A percentile compares a stretch with the other conserved stretches of the same genome.
phyloP scores from a whole-genome alignment of 2,113 vertebrate genomes.

The Callithrix jacchus region DNA sequence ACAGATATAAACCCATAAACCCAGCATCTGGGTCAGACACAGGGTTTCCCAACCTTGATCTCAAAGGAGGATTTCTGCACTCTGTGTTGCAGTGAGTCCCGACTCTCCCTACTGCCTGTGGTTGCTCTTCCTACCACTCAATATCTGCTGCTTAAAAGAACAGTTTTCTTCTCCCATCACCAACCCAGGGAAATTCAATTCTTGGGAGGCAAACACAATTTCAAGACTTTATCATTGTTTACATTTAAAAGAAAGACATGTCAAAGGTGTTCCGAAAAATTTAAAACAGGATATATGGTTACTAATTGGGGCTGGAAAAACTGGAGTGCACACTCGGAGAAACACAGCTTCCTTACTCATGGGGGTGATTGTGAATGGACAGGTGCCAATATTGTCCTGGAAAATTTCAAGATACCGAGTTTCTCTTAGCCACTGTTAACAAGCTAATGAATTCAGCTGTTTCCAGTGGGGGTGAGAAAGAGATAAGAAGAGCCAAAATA shows the following conservation, averaged over 20 bases:
- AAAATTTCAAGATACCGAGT: not conserved
- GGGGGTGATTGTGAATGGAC: not conserved
- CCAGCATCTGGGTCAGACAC: not conserved
- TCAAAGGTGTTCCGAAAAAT: not conserved
- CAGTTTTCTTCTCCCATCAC: not conserved
- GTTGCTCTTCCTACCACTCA: too few relatives aligned
- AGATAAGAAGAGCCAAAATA: not conserved
- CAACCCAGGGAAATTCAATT: not conserved
- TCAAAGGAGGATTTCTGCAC: not conserved
- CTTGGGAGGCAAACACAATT: not conserved
- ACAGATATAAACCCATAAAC: not conserved
- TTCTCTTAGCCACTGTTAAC: not conserved
- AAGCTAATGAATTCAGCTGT: not conserved
- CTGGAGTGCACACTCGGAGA: not conserved
- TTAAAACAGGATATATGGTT: not conserved
- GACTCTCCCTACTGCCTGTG: not conserved
- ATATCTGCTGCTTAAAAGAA: not conserved
- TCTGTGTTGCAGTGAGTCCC: not conserved
- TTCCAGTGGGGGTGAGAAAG: not conserved
- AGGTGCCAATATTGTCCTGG: not conserved
- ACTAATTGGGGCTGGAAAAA: not conserved
- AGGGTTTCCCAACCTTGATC: not conserved
- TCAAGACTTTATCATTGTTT: not conserved
- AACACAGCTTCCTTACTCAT: not conserved
- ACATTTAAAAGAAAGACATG: not conserved